These are phyloP conservation scores for Ernsta delagoae DNA, from an alignment of 2,888 invertebrate genomes.

Conservation along the genomic window DNA sequence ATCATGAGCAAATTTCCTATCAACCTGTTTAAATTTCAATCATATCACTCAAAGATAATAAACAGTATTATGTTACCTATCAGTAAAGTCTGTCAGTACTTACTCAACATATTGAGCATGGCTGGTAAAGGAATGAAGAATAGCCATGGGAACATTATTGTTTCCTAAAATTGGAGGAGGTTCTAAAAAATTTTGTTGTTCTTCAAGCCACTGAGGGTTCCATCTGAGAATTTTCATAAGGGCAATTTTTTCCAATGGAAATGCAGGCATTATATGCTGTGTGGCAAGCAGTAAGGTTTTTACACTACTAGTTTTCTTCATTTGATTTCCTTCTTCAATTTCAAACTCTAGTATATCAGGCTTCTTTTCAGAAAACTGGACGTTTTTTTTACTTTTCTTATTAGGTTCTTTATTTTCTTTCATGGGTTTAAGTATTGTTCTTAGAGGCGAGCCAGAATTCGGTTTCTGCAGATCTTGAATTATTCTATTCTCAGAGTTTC, in stretches of 20 bases:
- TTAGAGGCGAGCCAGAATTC: neutral
- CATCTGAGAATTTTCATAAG: slow-evolving; percentile 85
- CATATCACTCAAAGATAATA: neutral
- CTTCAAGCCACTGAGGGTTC: slow-evolving; percentile 88
- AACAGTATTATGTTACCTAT: neutral
- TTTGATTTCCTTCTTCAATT: slow-evolving; percentile 70
- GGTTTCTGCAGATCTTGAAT: neutral
- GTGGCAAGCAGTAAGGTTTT: slow-evolving; percentile 60
- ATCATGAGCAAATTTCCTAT: slow-evolving; percentile 84
- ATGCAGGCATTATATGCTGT: slow-evolving; percentile 60
- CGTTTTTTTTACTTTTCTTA: slow-evolving; percentile 60
- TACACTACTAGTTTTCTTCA: slow-evolving; percentile 66
- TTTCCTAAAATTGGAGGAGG: slow-evolving; percentile 84
- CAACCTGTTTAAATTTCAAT: slow-evolving; percentile 57
- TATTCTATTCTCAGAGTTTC: slow-evolving; percentile 2
- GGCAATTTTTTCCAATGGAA: slow-evolving; percentile 74
- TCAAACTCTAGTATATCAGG: slow-evolving; percentile 61
- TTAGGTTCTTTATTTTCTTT: slow-evolving; percentile 46
- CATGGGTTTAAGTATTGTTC: slow-evolving; percentile 20
- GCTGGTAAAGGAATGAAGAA: slow-evolving; percentile 82
- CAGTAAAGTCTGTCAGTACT: slow-evolving; percentile 48
- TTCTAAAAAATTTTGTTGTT: slow-evolving; percentile 74
- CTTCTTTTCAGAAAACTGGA: slow-evolving; percentile 61
- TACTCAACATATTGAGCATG: slow-evolving; percentile 86
- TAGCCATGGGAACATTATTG: slow-evolving; percentile 73